These are phyloP conservation scores for Talpa occidentalis DNA, from an alignment of 2,113 vertebrate species.

Conservation along the genomic window DNA sequence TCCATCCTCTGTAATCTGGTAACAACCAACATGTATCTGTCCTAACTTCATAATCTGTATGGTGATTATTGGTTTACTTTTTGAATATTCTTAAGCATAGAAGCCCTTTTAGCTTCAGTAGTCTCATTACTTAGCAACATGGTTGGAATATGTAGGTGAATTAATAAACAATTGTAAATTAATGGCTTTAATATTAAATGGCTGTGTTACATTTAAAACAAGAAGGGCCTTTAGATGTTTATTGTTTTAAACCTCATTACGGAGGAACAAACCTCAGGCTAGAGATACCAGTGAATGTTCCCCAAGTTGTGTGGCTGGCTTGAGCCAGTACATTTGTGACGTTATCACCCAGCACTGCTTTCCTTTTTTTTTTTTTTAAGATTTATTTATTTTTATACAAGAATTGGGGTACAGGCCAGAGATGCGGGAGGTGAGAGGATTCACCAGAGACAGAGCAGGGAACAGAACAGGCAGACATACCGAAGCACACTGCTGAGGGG, in stretches of 20 bases:
- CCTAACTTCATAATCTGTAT: neutral
- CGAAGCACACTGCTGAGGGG: too few relatives aligned
- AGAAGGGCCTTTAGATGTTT: neutral
- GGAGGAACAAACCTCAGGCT: neutral
- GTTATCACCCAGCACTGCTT: neutral
- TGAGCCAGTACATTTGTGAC: neutral
- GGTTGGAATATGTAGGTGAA: neutral
- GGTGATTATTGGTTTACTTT: neutral
- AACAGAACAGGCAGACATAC: too few relatives aligned
- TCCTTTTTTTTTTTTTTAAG: too few relatives aligned
- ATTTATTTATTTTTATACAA: too few relatives aligned
- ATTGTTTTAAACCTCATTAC: neutral
- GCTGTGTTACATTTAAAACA: neutral
- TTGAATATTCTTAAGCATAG: neutral
- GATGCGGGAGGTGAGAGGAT: too few relatives aligned
- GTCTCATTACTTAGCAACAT: neutral
- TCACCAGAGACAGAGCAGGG: too few relatives aligned
- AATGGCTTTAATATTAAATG: neutral
- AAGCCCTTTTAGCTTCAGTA: neutral
- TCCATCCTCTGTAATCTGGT: neutral
- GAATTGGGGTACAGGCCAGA: too few relatives aligned
- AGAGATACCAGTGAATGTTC: neutral
- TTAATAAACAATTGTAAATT: neutral
- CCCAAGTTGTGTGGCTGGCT: neutral
- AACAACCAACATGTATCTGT: neutral